These are phyloP conservation scores for Sminthopsis crassicaudata DNA, from an alignment of 2,113 vertebrate species.

Conservation along the genomic window DNA sequence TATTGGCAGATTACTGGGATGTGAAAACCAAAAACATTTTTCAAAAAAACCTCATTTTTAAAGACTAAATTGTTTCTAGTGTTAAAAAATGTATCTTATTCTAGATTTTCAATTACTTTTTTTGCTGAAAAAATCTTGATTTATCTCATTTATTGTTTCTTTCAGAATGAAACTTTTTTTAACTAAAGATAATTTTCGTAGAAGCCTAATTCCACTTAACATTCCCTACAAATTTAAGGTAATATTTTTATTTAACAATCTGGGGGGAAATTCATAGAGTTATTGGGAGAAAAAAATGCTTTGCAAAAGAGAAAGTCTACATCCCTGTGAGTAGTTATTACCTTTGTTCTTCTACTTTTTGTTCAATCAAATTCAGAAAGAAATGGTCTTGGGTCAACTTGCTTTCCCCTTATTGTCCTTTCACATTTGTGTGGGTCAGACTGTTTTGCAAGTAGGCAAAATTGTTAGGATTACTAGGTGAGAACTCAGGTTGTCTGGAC, in stretches of 20 bases:
- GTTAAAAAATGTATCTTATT: not conserved
- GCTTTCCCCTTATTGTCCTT: not conserved
- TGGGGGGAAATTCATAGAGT: not conserved
- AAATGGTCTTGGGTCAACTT: not conserved
- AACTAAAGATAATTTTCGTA: constrained; percentile 38
- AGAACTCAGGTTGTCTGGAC: no score
- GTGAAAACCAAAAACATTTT: not conserved
- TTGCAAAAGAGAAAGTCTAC: not conserved
- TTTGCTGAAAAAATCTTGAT: constrained; percentile 8
- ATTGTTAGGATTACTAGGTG: no score
- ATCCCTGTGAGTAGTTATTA: not conserved
- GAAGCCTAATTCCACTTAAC: constrained; percentile 46
- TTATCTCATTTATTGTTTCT: constrained; percentile 25
- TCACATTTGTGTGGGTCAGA: not conserved
- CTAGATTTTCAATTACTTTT: not conserved
- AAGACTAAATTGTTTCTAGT: not conserved
- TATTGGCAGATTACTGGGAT: not conserved
- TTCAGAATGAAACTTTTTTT: constrained; percentile 62
- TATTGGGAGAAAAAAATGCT: not conserved
- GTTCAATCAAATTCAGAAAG: not conserved
- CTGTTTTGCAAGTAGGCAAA: not conserved
- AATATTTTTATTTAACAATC: not conserved
- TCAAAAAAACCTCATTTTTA: not conserved
- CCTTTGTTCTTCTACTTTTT: not conserved
- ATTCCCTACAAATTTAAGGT: constrained; percentile 37